Evolutionary conservation across 2,113 vertebrate genomes (phyloP).

Genomic region (Petaurus breviceps): DNA sequence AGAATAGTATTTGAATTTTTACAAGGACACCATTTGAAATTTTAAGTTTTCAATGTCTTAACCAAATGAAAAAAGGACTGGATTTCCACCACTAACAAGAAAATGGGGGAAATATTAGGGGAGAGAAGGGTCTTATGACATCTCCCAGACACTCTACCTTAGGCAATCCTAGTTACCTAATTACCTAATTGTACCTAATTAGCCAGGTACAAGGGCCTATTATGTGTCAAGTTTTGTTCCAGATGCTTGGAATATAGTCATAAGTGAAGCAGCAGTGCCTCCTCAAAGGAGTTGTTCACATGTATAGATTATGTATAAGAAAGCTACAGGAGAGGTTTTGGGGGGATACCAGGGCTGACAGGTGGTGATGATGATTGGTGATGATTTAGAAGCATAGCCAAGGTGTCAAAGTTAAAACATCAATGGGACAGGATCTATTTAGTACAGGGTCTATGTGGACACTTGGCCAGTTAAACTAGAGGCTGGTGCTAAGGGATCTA

Average conservation of each 20-base stretch:
- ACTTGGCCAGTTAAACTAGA: not conserved
- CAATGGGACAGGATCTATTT: not conserved
- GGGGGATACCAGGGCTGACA: not conserved
- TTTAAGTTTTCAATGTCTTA: not conserved
- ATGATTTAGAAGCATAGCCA: not conserved
- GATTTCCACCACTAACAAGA: not conserved
- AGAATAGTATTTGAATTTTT: not conserved
- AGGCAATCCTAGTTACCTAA: too few relatives aligned
- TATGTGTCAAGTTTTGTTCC: not conserved
- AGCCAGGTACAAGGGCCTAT: not conserved
- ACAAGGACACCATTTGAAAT: not conserved
- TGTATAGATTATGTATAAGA: not conserved
- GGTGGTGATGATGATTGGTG: not conserved
- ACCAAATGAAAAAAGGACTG: not conserved
- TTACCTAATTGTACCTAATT: too few relatives aligned
- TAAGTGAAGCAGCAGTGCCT: not conserved
- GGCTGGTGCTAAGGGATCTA: not conserved
- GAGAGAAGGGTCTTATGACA: not conserved
- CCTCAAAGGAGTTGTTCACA: not conserved
- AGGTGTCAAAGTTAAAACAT: not conserved
- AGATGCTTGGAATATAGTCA: not conserved
- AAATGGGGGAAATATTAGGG: not conserved
- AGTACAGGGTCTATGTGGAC: not conserved
- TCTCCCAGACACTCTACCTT: not conserved
- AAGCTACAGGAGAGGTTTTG: not conserved